These are phyloP conservation scores for Bubo blakistoni DNA, from an alignment of 2,113 vertebrate genomes.

Conservation along the genomic window DNA sequence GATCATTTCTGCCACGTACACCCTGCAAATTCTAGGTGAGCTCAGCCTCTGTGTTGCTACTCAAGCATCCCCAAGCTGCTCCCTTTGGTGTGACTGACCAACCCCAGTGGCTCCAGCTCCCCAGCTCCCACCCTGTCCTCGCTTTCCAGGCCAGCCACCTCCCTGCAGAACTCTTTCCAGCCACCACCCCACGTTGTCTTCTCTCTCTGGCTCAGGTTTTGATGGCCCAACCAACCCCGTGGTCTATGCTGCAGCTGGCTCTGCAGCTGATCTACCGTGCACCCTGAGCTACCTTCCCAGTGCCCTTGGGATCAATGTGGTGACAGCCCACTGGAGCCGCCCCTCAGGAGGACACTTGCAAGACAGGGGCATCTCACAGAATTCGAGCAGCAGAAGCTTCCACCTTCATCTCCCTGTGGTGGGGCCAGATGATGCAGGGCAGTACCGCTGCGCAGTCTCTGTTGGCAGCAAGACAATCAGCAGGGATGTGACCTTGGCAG, in stretches of 20 bases:
- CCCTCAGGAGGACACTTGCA: slow-evolving; percentile 12
- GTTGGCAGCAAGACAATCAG: slow-evolving; percentile 47
- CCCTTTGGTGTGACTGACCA: not conserved
- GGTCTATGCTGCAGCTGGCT: slow-evolving; percentile 68
- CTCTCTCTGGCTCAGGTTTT: slow-evolving; percentile 57
- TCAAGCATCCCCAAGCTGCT: not conserved
- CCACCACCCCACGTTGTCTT: not conserved
- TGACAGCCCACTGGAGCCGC: slow-evolving; percentile 55
- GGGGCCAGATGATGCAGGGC: slow-evolving; percentile 56
- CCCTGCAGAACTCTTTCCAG: not conserved
- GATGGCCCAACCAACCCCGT: slow-evolving; percentile 32
- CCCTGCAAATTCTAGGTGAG: slow-evolving; percentile 70
- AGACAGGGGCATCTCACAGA: not conserved
- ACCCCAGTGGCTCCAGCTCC: not conserved
- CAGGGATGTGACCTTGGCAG: slow-evolving; percentile 52
- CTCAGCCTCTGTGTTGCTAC: not conserved
- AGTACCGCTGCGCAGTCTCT: slow-evolving; percentile 57
- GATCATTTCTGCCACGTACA: slow-evolving; percentile 18
- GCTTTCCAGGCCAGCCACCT: not conserved
- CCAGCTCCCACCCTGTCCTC: not conserved
- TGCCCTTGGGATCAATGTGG: not conserved
- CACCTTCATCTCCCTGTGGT: slow-evolving; percentile 49
- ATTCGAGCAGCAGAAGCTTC: slow-evolving; percentile 42
- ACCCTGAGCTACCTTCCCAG: slow-evolving; percentile 16
- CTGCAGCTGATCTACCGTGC: slow-evolving; percentile 62